Conservation (phyloP, 2,797 vertebrate species). For the Moxostoma hubbsi region DNA sequence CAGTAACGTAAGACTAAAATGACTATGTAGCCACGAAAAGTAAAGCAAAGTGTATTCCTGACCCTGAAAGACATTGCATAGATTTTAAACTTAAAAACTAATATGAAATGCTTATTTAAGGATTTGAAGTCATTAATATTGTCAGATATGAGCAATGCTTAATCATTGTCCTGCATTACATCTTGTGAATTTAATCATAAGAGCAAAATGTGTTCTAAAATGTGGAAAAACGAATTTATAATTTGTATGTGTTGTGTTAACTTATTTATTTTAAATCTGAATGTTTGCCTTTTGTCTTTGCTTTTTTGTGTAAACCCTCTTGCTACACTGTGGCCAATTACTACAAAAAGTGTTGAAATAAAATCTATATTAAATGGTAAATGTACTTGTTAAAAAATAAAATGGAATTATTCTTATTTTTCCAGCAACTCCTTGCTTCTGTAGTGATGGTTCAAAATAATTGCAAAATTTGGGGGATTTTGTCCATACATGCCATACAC, state of each 20-base stretch:
- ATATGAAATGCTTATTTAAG: too few species aligned
- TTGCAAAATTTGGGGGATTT: neutral
- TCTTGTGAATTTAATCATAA: constrained; percentile 66
- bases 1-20: neutral
- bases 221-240: constrained; percentile 59
- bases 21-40: neutral
- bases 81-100: too few species aligned
- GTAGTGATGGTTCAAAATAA: neutral
- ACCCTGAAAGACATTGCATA: neutral
- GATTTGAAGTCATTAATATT: constrained; percentile 52
- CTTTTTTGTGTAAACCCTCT: constrained; percentile 75
- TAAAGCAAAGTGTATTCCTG: constrained; percentile 59
- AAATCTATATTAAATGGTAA: constrained; percentile 79
- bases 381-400: constrained; percentile 74
- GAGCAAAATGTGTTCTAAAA: constrained; percentile 63
- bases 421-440: constrained; percentile 57
- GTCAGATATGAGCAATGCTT: constrained; percentile 54
- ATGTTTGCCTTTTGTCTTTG: constrained; percentile 64
- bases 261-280: constrained; percentile 59
- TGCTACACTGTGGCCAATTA: constrained; percentile 73
- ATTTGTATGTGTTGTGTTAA: constrained; percentile 61
- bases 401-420: constrained; percentile 76
- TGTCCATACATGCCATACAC: too few species aligned
- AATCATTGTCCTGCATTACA: constrained; percentile 49
- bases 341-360: constrained; percentile 61